These are phyloP conservation scores for Ectropis grisescens DNA, from an alignment of 1,140 invertebrate genomes.

Conservation along the genomic window DNA sequence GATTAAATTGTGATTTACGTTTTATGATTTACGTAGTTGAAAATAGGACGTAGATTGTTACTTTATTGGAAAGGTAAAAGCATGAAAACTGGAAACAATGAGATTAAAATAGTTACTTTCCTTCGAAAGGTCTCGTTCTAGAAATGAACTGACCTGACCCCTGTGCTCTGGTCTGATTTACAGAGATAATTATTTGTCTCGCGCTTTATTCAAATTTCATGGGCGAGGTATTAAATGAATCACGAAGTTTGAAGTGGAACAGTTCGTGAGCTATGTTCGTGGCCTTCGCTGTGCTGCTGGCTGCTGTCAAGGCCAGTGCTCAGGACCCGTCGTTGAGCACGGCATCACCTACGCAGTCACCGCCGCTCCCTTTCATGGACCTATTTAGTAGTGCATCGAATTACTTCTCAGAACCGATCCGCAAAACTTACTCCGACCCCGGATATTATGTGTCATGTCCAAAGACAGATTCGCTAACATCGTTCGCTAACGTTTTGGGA, in stretches of 20 bases:
- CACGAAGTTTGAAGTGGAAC: conserved; percentile 35
- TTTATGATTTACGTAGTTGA: too few species aligned
- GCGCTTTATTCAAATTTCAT: conserved; percentile 50
- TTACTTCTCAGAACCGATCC: conserved; percentile 38
- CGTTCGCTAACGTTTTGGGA: conserved; percentile 45
- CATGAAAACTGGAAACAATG: too few species aligned
- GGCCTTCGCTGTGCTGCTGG: conserved; percentile 38
- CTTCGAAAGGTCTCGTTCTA: conserved; percentile 3
- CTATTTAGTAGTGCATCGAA: conserved; percentile 47
- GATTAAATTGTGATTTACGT: too few species aligned
- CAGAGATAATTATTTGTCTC: conserved; percentile 28
- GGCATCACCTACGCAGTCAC: conserved; percentile 20
- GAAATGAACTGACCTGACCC: conserved; percentile 20
- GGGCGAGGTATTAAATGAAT: conserved; percentile 50
- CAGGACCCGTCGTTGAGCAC: conserved; percentile 44
- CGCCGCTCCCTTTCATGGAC: conserved; percentile 40
- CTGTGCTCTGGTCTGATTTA: conserved; percentile 27
- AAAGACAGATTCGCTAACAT: conserved; percentile 42
- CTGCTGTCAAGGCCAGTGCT: conserved; percentile 21
- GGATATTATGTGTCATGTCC: conserved; percentile 38
- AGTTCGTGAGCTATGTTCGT: conserved; percentile 53
- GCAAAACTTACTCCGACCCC: conserved; percentile 44
- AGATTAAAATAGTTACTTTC: too few species aligned
- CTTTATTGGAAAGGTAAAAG: too few species aligned
- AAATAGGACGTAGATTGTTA: too few species aligned